These are phyloP conservation scores for Dromiciops gliroides DNA, from an alignment of 2,113 vertebrate species.

Conservation along the genomic window DNA sequence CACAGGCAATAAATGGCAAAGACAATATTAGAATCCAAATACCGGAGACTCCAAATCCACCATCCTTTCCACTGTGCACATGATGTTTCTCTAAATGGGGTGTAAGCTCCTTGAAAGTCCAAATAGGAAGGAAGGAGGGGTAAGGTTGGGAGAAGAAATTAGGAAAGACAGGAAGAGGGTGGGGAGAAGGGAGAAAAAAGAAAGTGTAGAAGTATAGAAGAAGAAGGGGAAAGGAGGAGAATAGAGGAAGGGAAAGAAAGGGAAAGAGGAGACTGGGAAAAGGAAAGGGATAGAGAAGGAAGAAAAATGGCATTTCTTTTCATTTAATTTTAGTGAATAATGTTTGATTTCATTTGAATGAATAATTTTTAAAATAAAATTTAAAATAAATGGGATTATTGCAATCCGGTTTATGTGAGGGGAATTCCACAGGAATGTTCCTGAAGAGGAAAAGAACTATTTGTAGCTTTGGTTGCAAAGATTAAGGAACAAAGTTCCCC, in stretches of 20 bases:
- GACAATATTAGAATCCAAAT: background rate
- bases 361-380: background rate
- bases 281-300: background rate
- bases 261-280: too few relatives aligned
- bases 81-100: background rate
- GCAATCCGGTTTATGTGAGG: constrained; percentile 1
- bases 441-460: constrained; percentile 55
- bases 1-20: background rate
- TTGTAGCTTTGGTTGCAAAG: constrained; percentile 26
- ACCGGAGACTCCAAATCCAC: background rate
- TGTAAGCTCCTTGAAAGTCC: background rate
- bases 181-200: too few relatives aligned
- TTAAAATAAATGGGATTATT: constrained; percentile 8
- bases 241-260: too few relatives aligned
- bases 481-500: constrained; percentile 33
- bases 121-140: background rate
- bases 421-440: constrained; percentile 74
- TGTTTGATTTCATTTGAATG: background rate
- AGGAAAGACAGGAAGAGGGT: too few relatives aligned
- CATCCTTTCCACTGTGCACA: too few relatives aligned
- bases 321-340: background rate
- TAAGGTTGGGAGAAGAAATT: too few relatives aligned
- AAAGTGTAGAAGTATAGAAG: background rate
- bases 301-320: background rate
- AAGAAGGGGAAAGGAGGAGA: too few relatives aligned